These are phyloP conservation scores for Caenorhabditis elegans DNA, from an alignment of 1,140 invertebrate species.

Conservation along the genomic window WBcel235 BX284602.5:6680001-6680500, in stretches of 20 bases:
- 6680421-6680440: neutral
- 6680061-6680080: neutral
- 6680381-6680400: neutral
- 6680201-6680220: neutral
- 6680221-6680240: neutral
- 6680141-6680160: conserved; percentile 9
- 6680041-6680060: neutral
- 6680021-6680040: neutral
- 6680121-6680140: conserved; percentile 25
- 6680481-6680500: neutral
- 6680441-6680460: neutral
- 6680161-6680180: conserved; percentile 15
- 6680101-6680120: neutral
- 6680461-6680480: neutral
- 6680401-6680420: neutral
- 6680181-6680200: neutral
- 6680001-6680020: too few relatives aligned
- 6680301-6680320: neutral
- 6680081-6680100: neutral
- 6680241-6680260: too few relatives aligned
- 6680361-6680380: neutral
- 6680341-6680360: conserved; percentile 20
- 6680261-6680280: neutral
- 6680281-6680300: too few relatives aligned
- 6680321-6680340: neutral